These are phyloP conservation scores for Andrena hattorfiana DNA, from an alignment of 2,888 invertebrate genomes.

Conservation along the genomic window DNA sequence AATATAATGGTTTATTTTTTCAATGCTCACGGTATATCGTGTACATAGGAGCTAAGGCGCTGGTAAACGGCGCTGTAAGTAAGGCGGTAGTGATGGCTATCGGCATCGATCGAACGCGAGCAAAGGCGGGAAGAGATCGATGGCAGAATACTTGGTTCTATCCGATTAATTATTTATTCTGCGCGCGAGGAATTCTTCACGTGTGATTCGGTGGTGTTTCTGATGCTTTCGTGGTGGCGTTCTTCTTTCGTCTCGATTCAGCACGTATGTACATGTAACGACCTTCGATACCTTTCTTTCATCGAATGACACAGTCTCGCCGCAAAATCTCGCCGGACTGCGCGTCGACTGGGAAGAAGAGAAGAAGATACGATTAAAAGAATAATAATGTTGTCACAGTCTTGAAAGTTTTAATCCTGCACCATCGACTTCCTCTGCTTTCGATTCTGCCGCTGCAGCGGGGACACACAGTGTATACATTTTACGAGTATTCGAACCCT, in stretches of 20 bases:
- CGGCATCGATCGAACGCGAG: conserved; percentile 1
- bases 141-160: conserved; percentile 2
- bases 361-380: not conserved
- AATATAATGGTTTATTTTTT: conserved; percentile 55
- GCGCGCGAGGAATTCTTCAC: not conserved
- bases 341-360: not conserved
- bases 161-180: conserved; percentile 32
- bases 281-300: not conserved
- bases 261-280: not conserved
- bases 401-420: not conserved
- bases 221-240: not conserved
- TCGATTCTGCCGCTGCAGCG: not conserved
- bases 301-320: not conserved
- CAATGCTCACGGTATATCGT: conserved; percentile 45
- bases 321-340: not conserved
- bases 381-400: not conserved
- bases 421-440: not conserved
- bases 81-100: conserved; percentile 5
- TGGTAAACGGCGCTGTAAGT: conserved; percentile 35
- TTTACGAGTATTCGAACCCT: not conserved
- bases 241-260: not conserved
- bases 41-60: conserved; percentile 33
- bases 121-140: not conserved
- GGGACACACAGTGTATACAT: not conserved
- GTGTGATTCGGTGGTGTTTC: not conserved